A percentile compares a stretch with the other conserved stretches of the same genome.
Conservation (phyloP, 1,140 invertebrate genomes). For the Apis laboriosa region DNA sequence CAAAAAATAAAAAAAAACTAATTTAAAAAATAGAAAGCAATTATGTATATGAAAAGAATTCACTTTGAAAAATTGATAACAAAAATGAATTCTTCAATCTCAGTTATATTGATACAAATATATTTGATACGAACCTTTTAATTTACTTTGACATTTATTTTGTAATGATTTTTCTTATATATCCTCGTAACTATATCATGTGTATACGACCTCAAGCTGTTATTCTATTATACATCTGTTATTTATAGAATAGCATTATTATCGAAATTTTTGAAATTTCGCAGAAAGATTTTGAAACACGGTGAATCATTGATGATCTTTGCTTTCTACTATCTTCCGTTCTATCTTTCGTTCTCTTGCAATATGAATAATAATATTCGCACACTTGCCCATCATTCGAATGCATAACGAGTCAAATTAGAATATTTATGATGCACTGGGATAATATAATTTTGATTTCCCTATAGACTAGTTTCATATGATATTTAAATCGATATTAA, state of each 20-base stretch:
- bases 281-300: background rate
- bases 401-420: slow-evolving; percentile 3
- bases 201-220: no score
- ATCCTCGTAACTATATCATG: no score
- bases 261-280: background rate
- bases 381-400: background rate
- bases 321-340: background rate
- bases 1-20: no score
- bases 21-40: no score
- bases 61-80: no score
- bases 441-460: slow-evolving; percentile 21
- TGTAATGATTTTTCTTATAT: no score
- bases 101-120: no score
- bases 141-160: no score
- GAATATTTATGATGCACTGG: background rate
- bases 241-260: background rate
- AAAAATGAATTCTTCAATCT: no score
- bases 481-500: background rate
- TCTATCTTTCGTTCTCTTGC: background rate
- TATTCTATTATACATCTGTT: no score
- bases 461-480: background rate
- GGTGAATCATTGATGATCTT: slow-evolving; percentile 10
- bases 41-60: no score
- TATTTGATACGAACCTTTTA: no score
- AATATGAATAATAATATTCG: slow-evolving; percentile 21